Base-by-base conservation (phyloP, 2,797 vertebrate genomes). In the Ptychadena robeensis region DNA sequence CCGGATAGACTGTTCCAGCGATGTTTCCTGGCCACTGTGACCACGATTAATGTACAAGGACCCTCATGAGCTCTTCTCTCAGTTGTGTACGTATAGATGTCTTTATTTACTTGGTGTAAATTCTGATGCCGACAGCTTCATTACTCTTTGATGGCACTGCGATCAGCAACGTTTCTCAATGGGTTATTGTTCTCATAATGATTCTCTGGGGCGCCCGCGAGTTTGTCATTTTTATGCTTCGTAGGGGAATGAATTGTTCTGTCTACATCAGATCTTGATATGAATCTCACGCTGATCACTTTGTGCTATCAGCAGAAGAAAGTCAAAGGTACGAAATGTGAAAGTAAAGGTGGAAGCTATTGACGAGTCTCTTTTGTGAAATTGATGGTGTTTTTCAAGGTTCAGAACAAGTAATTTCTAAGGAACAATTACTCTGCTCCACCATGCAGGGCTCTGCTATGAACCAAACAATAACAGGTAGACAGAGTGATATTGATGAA, bases 1-100 rank as follows among this genome's bases (percentile, higher is more conserved):
- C 88, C 92, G 0, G 91, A 91, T 61, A 83, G 71, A 14, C 87
- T 94, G 57, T 93, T 95, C 77, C 94, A 94, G 88, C 89, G 89
- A 66, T 94, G 93, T 89, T 96, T 96, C 86, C 91, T 90, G 32
- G 90, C 93, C 22, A 85, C 91, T 27, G 87, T 90, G 84, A 91
- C 89, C 0, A 65, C 87, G 3, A 86, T 90, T 0, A 79, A 93
- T 86, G 90, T 91, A 48, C 92, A 93, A 84, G 91, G 90, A 84
- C 92, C 92, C 31, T 86, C 87, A 1, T 90, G 90, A 91, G 86
- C 14, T 4, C 37, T 3, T 4, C 9, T 32, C n/a, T 82, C 48
- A 27, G 11, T 61, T 6, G 5, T 64, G 73, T 73, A 73, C 4
- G 32, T 79, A 69, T 38, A 0, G 40, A 18, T 68, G 9, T 48